phyloP scores from a whole-genome alignment of 2,797 vertebrate species.

The Epinephelus malabaricus region DNA sequence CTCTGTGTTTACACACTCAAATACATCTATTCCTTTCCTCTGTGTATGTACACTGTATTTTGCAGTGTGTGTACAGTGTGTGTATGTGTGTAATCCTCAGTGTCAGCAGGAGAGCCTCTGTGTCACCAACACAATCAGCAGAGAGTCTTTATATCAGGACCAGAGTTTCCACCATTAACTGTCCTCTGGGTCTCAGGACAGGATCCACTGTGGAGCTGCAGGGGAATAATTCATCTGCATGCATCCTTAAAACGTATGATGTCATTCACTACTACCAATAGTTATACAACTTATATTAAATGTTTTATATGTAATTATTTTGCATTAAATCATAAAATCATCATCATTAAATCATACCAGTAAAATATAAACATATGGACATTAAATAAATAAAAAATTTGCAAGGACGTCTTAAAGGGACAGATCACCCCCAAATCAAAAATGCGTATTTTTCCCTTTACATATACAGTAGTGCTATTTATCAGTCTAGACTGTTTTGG shows the following conservation, averaged over 20 bases:
- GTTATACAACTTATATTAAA: no score
- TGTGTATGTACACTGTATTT: constrained; percentile 36
- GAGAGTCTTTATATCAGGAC: constrained; percentile 72
- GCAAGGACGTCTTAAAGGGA: neutral
- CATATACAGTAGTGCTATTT: no score
- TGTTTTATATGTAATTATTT: no score
- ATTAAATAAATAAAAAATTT: no score
- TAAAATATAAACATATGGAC: no score
- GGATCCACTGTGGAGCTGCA: constrained; percentile 50
- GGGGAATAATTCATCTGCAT: constrained; percentile 34
- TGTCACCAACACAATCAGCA: constrained; percentile 73
- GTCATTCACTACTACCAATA: no score
- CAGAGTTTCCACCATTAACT: constrained; percentile 80
- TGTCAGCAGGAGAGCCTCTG: constrained; percentile 66
- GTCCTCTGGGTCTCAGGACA: constrained; percentile 62
- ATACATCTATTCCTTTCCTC: constrained; percentile 29
- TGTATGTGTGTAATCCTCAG: constrained; percentile 45
- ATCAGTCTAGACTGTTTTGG: no score
- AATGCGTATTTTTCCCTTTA: fast-evolving
- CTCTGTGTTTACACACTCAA: constrained; percentile 47
- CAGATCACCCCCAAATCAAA: no score
- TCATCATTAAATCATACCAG: no score
- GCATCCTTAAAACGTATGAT: constrained; percentile 16
- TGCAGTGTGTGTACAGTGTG: constrained; percentile 14
- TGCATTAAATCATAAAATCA: no score